These are phyloP conservation scores for Cassiopea andromeda DNA, from an alignment of 30 jellyfish, hydroid and myxozoan species.

Conservation along the genomic window DNA sequence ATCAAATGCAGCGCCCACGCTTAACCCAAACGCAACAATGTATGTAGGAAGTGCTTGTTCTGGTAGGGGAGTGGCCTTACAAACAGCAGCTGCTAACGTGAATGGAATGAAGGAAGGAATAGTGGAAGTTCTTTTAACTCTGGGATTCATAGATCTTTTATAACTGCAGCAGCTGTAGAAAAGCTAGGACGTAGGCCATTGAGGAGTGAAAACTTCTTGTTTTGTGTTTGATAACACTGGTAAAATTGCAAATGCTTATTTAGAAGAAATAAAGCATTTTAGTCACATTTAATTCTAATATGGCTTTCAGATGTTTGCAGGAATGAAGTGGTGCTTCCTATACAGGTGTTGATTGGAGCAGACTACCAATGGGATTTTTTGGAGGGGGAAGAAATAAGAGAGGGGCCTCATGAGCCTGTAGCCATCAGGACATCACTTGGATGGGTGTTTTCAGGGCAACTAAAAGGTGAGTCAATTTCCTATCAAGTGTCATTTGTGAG, in stretches of 20 bases:
- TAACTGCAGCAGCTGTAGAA: constrained; percentile 54
- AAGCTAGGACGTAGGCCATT: constrained; percentile 43
- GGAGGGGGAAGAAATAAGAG: not conserved
- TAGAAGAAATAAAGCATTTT: constrained; percentile 48
- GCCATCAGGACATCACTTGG: not conserved
- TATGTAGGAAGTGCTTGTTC: constrained; percentile 41
- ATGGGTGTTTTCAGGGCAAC: not conserved
- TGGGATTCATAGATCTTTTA: constrained; percentile 43
- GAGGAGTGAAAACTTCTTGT: constrained; percentile 51
- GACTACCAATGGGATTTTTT: constrained; percentile 22
- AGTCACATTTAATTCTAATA: constrained; percentile 44
- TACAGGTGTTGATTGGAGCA: constrained; percentile 31
- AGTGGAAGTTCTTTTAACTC: constrained; percentile 56
- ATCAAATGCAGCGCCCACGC: not conserved
- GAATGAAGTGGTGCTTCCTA: not conserved
- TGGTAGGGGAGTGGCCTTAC: constrained; percentile 52
- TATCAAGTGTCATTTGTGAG: not conserved
- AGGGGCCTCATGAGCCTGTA: constrained; percentile 8
- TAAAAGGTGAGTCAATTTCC: not conserved
- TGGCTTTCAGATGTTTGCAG: constrained; percentile 50
- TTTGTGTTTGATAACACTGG: constrained; percentile 44
- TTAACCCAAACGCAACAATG: constrained; percentile 1
- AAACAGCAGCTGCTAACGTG: constrained; percentile 60
- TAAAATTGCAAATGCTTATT: constrained; percentile 27
- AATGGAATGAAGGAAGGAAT: constrained; percentile 16